A percentile compares a stretch with the other conserved stretches of the same genome.
Conservation (phyloP, 2,797 vertebrate genomes). For the Pangasius mekongensis region DNA sequence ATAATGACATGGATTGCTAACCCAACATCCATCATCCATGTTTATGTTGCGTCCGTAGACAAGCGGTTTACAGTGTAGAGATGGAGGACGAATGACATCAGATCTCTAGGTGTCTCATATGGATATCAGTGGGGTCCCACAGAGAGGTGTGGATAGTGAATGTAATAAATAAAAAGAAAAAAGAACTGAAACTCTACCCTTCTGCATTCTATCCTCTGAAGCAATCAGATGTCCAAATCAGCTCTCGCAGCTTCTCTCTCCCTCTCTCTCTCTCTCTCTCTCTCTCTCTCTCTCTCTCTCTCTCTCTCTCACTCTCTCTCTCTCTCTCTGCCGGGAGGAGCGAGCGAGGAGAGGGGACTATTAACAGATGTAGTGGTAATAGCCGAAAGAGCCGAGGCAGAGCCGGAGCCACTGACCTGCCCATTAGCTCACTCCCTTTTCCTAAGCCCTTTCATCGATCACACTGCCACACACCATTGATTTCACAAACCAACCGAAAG, state of each 20-base stretch:
- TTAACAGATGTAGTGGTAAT: constrained; percentile 79
- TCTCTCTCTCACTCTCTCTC: constrained; percentile 1
- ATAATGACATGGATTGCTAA: not conserved
- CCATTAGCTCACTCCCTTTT: constrained; percentile 74
- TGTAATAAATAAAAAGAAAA: not conserved
- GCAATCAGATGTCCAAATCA: not conserved
- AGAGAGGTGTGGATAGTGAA: not conserved
- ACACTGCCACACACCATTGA: constrained; percentile 80
- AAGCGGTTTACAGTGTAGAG: not conserved
- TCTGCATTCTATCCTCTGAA: not conserved
- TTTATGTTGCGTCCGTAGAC: not conserved
- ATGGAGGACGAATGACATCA: not conserved
- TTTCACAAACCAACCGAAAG: constrained; percentile 85
- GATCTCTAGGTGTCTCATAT: not conserved
- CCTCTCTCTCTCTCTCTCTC: too few relatives aligned
- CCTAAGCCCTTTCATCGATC: constrained; percentile 82
- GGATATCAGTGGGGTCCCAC: not conserved
- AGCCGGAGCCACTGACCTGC: constrained; percentile 71
- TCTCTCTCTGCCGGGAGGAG: constrained; percentile 31
- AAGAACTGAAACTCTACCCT: not conserved
- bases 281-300: not conserved
- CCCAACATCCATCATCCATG: not conserved
- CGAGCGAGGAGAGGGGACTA: constrained; percentile 71
- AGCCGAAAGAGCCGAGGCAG: constrained; percentile 73
- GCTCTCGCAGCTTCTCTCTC: not conserved